Conservation (phyloP, 2,797 vertebrate genomes). For the Poecile montanus region DNA sequence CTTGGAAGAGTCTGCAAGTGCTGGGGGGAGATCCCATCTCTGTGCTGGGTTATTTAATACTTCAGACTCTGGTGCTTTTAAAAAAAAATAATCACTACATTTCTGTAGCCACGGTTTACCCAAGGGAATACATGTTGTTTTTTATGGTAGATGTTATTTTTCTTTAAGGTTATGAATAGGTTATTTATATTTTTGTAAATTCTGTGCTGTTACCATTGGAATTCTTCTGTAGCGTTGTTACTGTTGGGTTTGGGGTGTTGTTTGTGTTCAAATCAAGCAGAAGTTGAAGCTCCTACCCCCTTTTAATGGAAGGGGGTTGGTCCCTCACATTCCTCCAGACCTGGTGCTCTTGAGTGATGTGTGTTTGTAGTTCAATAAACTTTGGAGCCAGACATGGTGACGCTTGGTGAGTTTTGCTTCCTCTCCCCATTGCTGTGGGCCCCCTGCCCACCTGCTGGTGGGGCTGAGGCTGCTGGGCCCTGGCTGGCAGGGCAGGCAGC, state of each 20-base stretch:
- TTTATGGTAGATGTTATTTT: slow-evolving; percentile 38
- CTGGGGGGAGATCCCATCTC: too few species aligned
- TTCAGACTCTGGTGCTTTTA: slow-evolving; percentile 41
- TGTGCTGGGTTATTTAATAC: neutral
- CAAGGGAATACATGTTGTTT: neutral
- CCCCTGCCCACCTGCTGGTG: neutral
- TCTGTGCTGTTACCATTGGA: neutral
- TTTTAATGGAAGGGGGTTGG: neutral
- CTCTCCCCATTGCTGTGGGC: rapidly evolving
- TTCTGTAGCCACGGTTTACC: slow-evolving; percentile 24
- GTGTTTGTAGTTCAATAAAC: slow-evolving; percentile 38
- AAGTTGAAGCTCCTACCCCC: neutral
- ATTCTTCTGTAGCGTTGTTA: neutral
- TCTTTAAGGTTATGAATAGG: slow-evolving; percentile 6
- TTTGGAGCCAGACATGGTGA: neutral
- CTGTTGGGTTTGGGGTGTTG: neutral
- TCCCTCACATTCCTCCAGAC: neutral
- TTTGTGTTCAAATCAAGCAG: slow-evolving; percentile 9
- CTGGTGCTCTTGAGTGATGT: neutral
- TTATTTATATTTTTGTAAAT: slow-evolving; percentile 67
- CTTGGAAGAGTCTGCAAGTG: neutral
- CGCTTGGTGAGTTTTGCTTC: neutral
- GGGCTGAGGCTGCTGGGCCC: too few species aligned
- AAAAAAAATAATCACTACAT: neutral
- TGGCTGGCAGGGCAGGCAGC: neutral